A percentile compares a stretch with the other conserved stretches of the same genome.
phyloP scores from a whole-genome alignment of 2,797 vertebrate species.

The Phrynocephalus vlangalii region DNA sequence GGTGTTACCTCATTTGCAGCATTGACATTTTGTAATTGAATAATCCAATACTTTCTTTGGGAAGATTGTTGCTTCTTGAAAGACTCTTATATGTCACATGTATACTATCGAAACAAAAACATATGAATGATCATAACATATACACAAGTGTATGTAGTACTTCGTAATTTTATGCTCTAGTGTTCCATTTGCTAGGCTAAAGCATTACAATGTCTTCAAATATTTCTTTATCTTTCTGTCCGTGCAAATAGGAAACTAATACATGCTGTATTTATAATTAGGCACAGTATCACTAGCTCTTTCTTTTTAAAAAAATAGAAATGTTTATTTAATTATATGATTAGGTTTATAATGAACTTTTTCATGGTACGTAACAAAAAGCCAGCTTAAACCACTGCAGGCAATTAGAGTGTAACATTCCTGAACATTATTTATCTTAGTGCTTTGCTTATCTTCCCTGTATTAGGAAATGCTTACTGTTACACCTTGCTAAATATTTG shows the following conservation, averaged over 20 bases:
- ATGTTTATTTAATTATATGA: conserved; percentile 54
- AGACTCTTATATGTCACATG: too few relatives aligned
- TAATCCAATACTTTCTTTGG: too few relatives aligned
- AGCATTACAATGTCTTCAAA: neutral
- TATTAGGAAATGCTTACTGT: conserved; percentile 71
- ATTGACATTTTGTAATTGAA: too few relatives aligned
- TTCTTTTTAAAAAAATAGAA: neutral
- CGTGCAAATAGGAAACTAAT: conserved; percentile 24
- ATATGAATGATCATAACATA: conserved; percentile 14
- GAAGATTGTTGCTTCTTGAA: too few relatives aligned
- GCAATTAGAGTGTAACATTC: conserved; percentile 73
- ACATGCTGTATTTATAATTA: neutral
- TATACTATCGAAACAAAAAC: neutral
- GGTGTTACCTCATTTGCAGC: too few relatives aligned
- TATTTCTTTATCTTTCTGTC: neutral
- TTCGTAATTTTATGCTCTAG: neutral
- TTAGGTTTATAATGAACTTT: conserved; percentile 61
- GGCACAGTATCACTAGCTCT: neutral
- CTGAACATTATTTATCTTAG: conserved; percentile 65
- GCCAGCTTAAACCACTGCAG: conserved; percentile 62
- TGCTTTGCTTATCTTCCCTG: conserved; percentile 68
- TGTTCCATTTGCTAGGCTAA: neutral
- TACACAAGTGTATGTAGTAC: neutral
- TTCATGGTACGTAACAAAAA: conserved; percentile 54
- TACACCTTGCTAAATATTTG: conserved; percentile 61